Conservation (phyloP, 2,797 vertebrate species). For the Alcedo quadribrachys region DNA sequence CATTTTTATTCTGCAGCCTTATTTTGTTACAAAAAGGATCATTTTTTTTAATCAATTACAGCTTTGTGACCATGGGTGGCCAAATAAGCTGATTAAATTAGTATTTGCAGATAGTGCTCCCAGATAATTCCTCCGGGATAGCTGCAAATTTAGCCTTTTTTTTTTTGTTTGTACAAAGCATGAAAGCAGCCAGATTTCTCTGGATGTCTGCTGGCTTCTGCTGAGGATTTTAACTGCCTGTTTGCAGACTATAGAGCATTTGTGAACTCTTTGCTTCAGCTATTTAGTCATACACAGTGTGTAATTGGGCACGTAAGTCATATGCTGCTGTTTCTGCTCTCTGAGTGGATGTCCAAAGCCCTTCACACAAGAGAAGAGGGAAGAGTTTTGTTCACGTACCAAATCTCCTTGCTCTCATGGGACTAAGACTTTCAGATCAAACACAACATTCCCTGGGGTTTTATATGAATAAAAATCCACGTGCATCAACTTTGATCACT, state of each 20-base stretch:
- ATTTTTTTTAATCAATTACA: slow-evolving; percentile 68
- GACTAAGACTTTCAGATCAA: background rate
- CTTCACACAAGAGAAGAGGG: background rate
- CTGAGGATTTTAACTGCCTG: background rate
- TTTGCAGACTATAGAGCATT: background rate
- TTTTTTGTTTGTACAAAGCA: slow-evolving; percentile 4
- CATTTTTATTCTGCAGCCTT: slow-evolving; percentile 23
- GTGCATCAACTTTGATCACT: background rate
- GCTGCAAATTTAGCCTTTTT: slow-evolving; percentile 1
- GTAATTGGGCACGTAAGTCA: background rate
- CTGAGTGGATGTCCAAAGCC: slow-evolving; percentile 6
- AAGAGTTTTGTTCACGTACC: background rate
- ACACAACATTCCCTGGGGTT: background rate
- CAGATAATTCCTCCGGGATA: slow-evolving; percentile 24
- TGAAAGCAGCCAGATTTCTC: background rate
- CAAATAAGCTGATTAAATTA: slow-evolving; percentile 62
- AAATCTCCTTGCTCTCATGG: background rate
- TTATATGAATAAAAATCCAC: background rate
- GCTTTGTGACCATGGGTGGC: slow-evolving; percentile 38
- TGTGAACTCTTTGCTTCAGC: background rate
- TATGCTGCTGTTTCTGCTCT: background rate
- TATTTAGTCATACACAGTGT: background rate
- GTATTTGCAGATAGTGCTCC: slow-evolving; percentile 52
- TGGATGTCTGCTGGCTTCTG: background rate
- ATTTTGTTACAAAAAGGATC: slow-evolving; percentile 54